Conservation (phyloP, 2,888 invertebrate species). For the Gortyna flavago region DNA sequence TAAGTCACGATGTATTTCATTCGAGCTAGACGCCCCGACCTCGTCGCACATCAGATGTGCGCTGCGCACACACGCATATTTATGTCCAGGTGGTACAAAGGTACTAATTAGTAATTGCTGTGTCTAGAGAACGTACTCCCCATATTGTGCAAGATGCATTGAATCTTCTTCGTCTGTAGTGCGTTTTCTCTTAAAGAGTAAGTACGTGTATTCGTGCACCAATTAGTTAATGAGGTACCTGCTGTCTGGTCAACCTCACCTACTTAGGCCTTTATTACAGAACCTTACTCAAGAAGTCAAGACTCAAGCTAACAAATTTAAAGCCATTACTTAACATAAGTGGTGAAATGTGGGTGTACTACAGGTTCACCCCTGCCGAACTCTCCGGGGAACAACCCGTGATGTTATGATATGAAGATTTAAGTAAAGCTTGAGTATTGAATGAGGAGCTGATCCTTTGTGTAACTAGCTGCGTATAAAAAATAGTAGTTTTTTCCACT, state of each 20-base stretch:
- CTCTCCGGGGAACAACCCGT: neutral
- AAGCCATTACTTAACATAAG: neutral
- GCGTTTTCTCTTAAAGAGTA: conserved; percentile 36
- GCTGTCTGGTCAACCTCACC: neutral
- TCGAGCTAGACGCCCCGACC: conserved; percentile 15
- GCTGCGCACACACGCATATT: conserved; percentile 38
- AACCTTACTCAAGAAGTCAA: neutral
- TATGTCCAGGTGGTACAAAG: conserved; percentile 32
- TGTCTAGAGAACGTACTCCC: conserved; percentile 36
- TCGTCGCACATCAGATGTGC: conserved; percentile 29
- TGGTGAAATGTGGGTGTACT: neutral
- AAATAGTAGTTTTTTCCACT: neutral
- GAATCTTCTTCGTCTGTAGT: conserved; percentile 26
- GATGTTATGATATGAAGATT: neutral
- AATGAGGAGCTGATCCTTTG: neutral
- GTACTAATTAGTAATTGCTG: conserved; percentile 31
- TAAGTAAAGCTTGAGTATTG: neutral
- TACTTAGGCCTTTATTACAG: neutral
- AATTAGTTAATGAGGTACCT: conserved; percentile 5
- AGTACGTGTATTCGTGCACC: conserved; percentile 22
- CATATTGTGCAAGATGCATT: conserved; percentile 47
- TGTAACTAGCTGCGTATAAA: neutral
- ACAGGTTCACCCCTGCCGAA: neutral
- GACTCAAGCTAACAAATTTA: neutral
- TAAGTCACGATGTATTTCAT: conserved; percentile 24